Base-by-base conservation (phyloP, 2,888 invertebrate genomes). In the Cactoblastis cactorum region DNA sequence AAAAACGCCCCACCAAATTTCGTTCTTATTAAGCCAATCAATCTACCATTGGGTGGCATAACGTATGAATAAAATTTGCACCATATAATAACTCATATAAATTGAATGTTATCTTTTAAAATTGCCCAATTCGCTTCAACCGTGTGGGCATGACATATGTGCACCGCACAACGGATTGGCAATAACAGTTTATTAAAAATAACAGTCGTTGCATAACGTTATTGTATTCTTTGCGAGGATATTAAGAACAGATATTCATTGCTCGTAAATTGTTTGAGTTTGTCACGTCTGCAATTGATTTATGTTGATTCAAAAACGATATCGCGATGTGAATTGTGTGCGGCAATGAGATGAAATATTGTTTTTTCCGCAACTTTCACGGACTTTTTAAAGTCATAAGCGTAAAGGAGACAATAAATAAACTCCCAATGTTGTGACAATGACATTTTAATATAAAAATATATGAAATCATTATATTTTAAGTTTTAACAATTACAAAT, bases 141-240 rank as follows among this genome's bases (percentile, higher is more conserved):
- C 54, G 63, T 58, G 67, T 67, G 61, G 69, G 60, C 56, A 57
- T 56, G 58, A 49, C 61, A 69, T 66, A 70, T 70, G 68, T 63
- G 61, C 63, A 17, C 6, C 9, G 37, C 14, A 61, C 61, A 55
- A 56, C 57, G 48, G 54, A 71, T 64, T 71, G 65, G 73, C 65
- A 73, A 73, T 65, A 66, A 63, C 62, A 61, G 62, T 56, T 55
- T 48, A 58, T 59, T 61, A 53, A 59, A 64, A 65, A 66, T 62
- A 64, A 54, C 47, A 41, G 32, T 38, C 34, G 52, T 67, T 72
- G 65, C 67, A 65, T 61, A 59, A 57, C 58, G 49, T 63, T 48
- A 35, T 48, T 48, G 24, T 48, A 14, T 28, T 37, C 9, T 41
- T 14, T 24, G 3, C 12, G 41, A 1, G 45, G 17, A 50, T 35